phyloP scores from a whole-genome alignment of 2,113 vertebrate species.

The Scomber colias region DNA sequence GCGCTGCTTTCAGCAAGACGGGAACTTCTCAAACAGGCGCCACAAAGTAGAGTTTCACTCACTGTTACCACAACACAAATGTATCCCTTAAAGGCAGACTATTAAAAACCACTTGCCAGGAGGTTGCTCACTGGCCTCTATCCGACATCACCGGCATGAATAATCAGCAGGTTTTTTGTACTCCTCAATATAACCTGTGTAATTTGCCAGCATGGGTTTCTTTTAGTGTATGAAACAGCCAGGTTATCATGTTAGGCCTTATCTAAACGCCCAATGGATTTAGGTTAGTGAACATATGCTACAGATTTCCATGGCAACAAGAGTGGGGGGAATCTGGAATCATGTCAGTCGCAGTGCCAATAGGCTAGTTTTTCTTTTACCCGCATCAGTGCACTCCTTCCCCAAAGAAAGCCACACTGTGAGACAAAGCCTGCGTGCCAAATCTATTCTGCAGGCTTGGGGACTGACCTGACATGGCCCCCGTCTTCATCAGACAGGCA shows the following conservation, averaged over 20 bases:
- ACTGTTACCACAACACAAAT: slow-evolving; percentile 6
- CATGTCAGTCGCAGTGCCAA: slow-evolving; percentile 67
- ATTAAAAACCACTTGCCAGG: background rate
- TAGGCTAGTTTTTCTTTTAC: slow-evolving; percentile 35
- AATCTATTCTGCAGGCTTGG: slow-evolving; percentile 47
- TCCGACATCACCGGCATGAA: background rate
- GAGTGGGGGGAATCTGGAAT: slow-evolving; percentile 63
- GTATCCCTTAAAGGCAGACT: slow-evolving; percentile 2
- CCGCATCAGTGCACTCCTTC: slow-evolving; percentile 55
- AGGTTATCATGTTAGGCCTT: slow-evolving; percentile 59
- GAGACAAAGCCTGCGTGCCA: slow-evolving; percentile 53
- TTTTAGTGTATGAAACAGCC: slow-evolving; percentile 17
- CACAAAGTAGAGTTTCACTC: slow-evolving; percentile 19
- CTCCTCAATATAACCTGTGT: slow-evolving; percentile 18
- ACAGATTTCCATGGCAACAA: slow-evolving; percentile 80
- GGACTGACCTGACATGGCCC: slow-evolving; percentile 48
- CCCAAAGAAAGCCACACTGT: slow-evolving; percentile 44
- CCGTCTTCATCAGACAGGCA: slow-evolving; percentile 48
- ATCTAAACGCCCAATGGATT: slow-evolving; percentile 59
- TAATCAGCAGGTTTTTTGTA: background rate
- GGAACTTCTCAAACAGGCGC: slow-evolving; percentile 36
- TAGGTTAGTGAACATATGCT: slow-evolving; percentile 78
- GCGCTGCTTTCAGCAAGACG: slow-evolving; percentile 28
- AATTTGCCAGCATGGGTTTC: slow-evolving; percentile 22
- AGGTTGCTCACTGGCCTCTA: background rate